These are phyloP conservation scores for Microchrysa polita DNA, from an alignment of 2,888 invertebrate species.

Conservation along the genomic window DNA sequence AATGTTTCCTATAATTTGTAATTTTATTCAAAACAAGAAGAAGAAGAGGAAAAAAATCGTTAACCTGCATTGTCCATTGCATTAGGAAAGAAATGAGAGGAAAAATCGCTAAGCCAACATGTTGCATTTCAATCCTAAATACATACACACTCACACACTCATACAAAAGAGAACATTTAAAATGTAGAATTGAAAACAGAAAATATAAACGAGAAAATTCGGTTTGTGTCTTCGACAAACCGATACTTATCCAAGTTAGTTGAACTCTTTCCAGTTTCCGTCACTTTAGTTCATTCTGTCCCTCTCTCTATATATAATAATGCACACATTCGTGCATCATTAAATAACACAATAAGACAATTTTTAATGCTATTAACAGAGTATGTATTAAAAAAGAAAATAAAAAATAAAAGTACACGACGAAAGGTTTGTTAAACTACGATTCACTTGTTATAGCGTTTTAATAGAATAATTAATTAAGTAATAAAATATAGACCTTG, in stretches of 20 bases:
- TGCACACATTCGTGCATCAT: conserved; percentile 14
- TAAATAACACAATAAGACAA: conserved; percentile 35
- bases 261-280: not conserved
- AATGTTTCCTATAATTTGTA: not conserved
- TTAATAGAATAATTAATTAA: conserved; percentile 44
- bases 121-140: conserved; percentile 8
- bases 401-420: no score
- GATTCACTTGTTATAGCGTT: conserved; percentile 44
- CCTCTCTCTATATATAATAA: not conserved
- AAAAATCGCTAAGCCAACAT: no score
- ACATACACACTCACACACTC: no score
- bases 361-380: conserved; percentile 42
- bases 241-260: conserved; percentile 9
- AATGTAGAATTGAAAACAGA: not conserved
- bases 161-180: no score
- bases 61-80: conserved; percentile 5
- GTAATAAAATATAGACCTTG: conserved; percentile 22
- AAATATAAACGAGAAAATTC: not conserved
- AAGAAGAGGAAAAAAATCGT: no score
- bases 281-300: no score
- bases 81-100: not conserved
- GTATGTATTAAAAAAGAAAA: conserved; percentile 16
- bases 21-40: not conserved
- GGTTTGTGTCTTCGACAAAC: no score
- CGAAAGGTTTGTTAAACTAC: conserved; percentile 42